These are phyloP conservation scores for Drosophila navojoa DNA, from an alignment of 1,140 invertebrate genomes.

Conservation along the genomic window DNA sequence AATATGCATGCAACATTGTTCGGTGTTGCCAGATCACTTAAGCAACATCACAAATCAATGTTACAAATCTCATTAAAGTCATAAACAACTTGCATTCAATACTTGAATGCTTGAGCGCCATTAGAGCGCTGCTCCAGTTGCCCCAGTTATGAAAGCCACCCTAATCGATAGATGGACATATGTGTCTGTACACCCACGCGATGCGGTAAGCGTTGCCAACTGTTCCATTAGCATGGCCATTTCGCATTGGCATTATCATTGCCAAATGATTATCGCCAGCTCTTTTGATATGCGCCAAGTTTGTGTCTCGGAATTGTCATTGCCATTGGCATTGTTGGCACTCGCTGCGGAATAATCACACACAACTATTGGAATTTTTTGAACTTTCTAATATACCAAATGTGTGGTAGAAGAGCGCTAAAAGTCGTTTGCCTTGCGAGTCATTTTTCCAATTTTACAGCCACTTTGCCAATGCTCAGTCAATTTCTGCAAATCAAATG, in stretches of 20 bases:
- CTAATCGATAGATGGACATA: slow-evolving; percentile 17
- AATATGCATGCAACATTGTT: background rate
- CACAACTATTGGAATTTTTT: slow-evolving; percentile 49
- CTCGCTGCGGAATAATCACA: slow-evolving; percentile 34
- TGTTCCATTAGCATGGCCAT: slow-evolving; percentile 11
- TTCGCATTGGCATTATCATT: slow-evolving; percentile 35
- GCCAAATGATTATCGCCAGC: slow-evolving; percentile 46
- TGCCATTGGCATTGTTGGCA: slow-evolving; percentile 44
- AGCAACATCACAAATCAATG: background rate
- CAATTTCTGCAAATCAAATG: slow-evolving; percentile 81
- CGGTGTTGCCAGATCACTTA: background rate
- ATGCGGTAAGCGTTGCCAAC: slow-evolving; percentile 8
- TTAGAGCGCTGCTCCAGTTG: slow-evolving; percentile 15
- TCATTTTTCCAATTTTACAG: slow-evolving; percentile 73
- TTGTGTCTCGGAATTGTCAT: background rate
- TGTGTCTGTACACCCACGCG: background rate
- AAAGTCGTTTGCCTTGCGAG: slow-evolving; percentile 1
- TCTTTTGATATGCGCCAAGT: slow-evolving; percentile 21
- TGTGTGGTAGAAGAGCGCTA: background rate
- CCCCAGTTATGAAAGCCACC: background rate
- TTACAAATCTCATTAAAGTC: background rate
- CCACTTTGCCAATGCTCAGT: slow-evolving; percentile 78
- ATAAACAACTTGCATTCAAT: background rate
- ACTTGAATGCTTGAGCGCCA: background rate
- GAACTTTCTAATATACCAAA: slow-evolving; percentile 50